These are phyloP conservation scores for Umimayanthus chanpuru DNA, from an alignment of 92 coral and sea anemone genomes.

Conservation along the genomic window DNA sequence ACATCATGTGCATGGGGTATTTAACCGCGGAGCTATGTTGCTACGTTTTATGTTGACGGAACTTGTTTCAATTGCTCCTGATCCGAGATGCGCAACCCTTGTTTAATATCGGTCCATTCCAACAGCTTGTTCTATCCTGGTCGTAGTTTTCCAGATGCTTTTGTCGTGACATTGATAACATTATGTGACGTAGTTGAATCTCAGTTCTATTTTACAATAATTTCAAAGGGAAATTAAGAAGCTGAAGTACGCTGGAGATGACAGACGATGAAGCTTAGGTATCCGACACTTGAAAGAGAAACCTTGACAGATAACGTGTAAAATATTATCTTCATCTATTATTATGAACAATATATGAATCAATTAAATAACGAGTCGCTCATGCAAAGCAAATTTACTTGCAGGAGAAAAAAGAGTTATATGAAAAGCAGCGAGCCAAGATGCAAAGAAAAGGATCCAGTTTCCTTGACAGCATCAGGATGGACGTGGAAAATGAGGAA, in stretches of 20 bases:
- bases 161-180: not conserved
- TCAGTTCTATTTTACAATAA: not conserved
- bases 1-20: not conserved
- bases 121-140: not conserved
- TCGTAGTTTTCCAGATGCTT: not conserved
- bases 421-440: conserved; percentile 76
- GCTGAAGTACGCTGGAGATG: not conserved
- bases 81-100: not conserved
- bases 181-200: not conserved
- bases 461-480: conserved; percentile 95
- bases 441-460: conserved; percentile 96
- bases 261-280: not conserved
- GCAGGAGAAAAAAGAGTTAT: conserved; percentile 90
- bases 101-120: not conserved
- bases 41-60: not conserved
- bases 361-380: not conserved
- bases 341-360: not conserved
- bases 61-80: not conserved
- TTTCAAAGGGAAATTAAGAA: not conserved
- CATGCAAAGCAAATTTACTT: conserved; percentile 18
- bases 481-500: conserved; percentile 93
- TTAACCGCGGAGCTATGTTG: not conserved
- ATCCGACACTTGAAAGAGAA: not conserved
- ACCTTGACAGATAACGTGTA: not conserved
- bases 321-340: too few species aligned